Base-by-base conservation (phyloP, 2,888 invertebrate genomes). In the Idaea dimidiata region DNA sequence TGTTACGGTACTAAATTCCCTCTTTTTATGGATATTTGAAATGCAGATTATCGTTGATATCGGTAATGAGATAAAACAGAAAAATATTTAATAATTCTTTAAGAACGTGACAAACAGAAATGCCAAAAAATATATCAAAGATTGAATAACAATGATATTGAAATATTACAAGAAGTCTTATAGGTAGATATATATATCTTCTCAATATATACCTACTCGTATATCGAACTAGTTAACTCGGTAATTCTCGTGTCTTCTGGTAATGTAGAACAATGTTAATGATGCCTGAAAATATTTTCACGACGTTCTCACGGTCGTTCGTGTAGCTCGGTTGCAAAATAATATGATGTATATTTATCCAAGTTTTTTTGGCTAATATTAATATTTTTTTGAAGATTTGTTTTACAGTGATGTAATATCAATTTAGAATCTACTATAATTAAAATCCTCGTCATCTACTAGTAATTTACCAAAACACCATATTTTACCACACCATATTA, bases 211-310 rank as follows among this genome's bases (percentile, higher is more conserved):
- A n/a, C n/a, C n/a, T n/a, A n/a, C n/a, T n/a, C n/a, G n/a, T n/a
- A n/a, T 14, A 43, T 43, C 14, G 43, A 43, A 43, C 43, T 8
- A 43, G 43, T 8, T 43, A 43, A 43, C 7, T 43, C 43, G 43
- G 43, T 43, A 43, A 14, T 14, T 43, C 43, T 43, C 43, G 43
- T 43, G 43, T 43, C 10, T 43, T 43, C 14, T 62, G 62, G 57
- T 61, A 64, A 67, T 67, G 61, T 70, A 66, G 68, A 70, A 67
- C 66, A 68, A 62, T 67, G 65, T 62, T 63, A 61, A 63, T 59
- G 65, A 59, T 53, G 56, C 59, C 63, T 65, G 67, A 67, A 67
- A 67, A 68, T 66, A 67, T 67, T 66, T 68, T 68, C 60, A 64
- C 65, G 58, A 60, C 64, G 61, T 60, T 64, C 62, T 64, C 64